Evolutionary conservation across 1,140 invertebrate genomes (phyloP).

Genomic region (Sitodiplosis mosellana): DNA sequence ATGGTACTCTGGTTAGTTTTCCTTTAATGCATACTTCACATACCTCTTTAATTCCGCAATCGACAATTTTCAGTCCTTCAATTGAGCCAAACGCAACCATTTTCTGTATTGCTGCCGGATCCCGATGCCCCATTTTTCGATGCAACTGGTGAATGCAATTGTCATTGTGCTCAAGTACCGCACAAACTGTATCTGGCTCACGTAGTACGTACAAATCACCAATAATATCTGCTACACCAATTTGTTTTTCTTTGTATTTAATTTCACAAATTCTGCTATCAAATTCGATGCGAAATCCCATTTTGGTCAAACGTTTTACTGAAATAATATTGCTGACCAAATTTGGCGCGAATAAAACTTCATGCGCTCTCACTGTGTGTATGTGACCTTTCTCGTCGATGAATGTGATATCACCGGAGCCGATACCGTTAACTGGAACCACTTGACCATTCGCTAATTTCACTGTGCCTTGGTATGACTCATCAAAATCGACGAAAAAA

Average conservation of each 20-base stretch:
- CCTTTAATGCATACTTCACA: slow-evolving; percentile 20
- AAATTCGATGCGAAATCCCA: slow-evolving; percentile 14
- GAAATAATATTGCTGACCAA: slow-evolving; percentile 23
- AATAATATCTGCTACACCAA: slow-evolving; percentile 10
- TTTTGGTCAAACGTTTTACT: slow-evolving; percentile 11
- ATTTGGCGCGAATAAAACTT: slow-evolving; percentile 22
- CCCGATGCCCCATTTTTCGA: slow-evolving; percentile 23
- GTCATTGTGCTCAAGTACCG: neutral
- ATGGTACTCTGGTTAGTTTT: slow-evolving; percentile 19
- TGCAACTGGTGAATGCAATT: slow-evolving; percentile 14
- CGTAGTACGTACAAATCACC: slow-evolving; percentile 9
- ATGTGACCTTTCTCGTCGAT: neutral
- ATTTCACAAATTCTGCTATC: slow-evolving; percentile 11
- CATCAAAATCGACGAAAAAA: neutral
- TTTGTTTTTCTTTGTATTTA: slow-evolving; percentile 8
- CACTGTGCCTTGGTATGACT: neutral
- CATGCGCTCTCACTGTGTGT: neutral
- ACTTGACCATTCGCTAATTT: neutral
- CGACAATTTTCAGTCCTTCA: slow-evolving; percentile 12
- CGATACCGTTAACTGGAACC: neutral
- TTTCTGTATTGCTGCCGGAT: slow-evolving; percentile 18
- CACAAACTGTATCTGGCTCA: slow-evolving; percentile 3
- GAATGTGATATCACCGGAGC: neutral
- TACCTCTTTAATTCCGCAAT: neutral
- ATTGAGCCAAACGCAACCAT: slow-evolving; percentile 9